Evolutionary conservation across 1,140 invertebrate species (phyloP).

Genomic region (Nixonia krombeini): DNA sequence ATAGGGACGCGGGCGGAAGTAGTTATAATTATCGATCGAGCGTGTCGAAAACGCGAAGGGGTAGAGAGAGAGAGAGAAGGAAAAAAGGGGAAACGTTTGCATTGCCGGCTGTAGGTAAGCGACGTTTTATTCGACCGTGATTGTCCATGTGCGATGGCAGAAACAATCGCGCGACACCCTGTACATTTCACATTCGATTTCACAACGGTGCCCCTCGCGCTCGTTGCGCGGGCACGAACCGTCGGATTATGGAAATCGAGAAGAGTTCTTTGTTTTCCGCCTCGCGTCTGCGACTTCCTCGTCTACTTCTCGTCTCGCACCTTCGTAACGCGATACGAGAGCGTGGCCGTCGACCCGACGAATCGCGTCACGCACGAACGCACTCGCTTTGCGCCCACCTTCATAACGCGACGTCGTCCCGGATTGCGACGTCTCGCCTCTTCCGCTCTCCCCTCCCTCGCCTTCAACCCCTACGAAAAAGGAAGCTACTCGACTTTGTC

Average conservation of each 20-base stretch:
- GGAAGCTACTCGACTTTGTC: slow-evolving; percentile 30
- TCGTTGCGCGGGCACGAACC: slow-evolving; percentile 36
- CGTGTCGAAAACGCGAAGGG: neutral
- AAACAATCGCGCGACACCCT: slow-evolving; percentile 40
- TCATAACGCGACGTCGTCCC: slow-evolving; percentile 16
- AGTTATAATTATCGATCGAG: no score
- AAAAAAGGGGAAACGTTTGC: no score
- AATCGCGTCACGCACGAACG: slow-evolving; percentile 33
- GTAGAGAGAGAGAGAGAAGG: neutral
- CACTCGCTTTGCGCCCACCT: slow-evolving; percentile 30
- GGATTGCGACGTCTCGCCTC: slow-evolving; percentile 8
- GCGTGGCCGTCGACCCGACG: slow-evolving; percentile 9
- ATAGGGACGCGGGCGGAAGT: no score
- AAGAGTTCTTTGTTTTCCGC: slow-evolving; percentile 39
- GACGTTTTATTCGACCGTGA: slow-evolving; percentile 33
- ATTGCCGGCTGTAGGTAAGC: no score
- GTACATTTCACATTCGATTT: slow-evolving; percentile 44
- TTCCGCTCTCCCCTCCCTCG: neutral
- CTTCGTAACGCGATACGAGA: slow-evolving; percentile 26
- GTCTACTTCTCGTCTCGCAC: slow-evolving; percentile 15
- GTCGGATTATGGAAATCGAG: slow-evolving; percentile 47
- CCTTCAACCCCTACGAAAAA: slow-evolving; percentile 12
- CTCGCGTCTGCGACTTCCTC: slow-evolving; percentile 26
- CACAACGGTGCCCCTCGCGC: slow-evolving; percentile 17
- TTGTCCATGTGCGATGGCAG: slow-evolving; percentile 13